phyloP scores from a whole-genome alignment of 2,797 vertebrate species.

The Lutjanus campechanus region DNA sequence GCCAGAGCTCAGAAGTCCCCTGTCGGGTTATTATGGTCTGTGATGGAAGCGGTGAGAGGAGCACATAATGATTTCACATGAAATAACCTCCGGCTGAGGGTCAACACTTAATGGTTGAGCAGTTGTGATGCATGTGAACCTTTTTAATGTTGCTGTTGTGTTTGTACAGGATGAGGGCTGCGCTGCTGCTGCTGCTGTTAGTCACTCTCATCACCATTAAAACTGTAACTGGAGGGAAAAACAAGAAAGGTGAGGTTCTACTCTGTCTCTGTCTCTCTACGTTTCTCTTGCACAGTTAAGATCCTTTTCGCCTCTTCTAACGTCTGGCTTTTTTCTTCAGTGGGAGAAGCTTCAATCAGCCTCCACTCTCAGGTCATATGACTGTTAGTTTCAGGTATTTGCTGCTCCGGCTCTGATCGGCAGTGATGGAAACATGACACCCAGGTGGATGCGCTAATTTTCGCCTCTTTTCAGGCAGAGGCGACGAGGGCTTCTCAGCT shows the following conservation, averaged over 20 bases:
- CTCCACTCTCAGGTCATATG: too few relatives aligned
- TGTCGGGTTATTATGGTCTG: slow-evolving; percentile 18
- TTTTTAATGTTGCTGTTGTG: slow-evolving; percentile 2
- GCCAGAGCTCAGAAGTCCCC: background rate
- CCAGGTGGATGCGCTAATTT: too few relatives aligned
- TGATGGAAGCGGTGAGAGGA: background rate
- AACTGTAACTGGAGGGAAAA: slow-evolving; percentile 84
- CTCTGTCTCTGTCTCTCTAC: too few relatives aligned
- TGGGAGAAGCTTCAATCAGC: too few relatives aligned
- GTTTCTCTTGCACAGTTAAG: too few relatives aligned
- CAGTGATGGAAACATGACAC: too few relatives aligned
- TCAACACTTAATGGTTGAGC: slow-evolving; percentile 17
- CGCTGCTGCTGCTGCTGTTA: slow-evolving; percentile 74
- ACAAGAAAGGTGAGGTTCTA: slow-evolving; percentile 83
- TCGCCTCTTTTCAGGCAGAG: too few relatives aligned
- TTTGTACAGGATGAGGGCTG: slow-evolving; percentile 86
- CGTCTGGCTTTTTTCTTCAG: too few relatives aligned
- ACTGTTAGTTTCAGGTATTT: too few relatives aligned
- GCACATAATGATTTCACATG: slow-evolving; percentile 28
- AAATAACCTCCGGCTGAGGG: background rate
- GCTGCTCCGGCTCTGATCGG: too few relatives aligned
- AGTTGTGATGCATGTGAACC: background rate
- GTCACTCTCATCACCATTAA: slow-evolving; percentile 84
- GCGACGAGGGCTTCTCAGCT: too few relatives aligned
- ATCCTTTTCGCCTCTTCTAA: too few relatives aligned